Base-by-base conservation (phyloP, 1,140 invertebrate genomes). In the Nephotettix cincticeps region DNA sequence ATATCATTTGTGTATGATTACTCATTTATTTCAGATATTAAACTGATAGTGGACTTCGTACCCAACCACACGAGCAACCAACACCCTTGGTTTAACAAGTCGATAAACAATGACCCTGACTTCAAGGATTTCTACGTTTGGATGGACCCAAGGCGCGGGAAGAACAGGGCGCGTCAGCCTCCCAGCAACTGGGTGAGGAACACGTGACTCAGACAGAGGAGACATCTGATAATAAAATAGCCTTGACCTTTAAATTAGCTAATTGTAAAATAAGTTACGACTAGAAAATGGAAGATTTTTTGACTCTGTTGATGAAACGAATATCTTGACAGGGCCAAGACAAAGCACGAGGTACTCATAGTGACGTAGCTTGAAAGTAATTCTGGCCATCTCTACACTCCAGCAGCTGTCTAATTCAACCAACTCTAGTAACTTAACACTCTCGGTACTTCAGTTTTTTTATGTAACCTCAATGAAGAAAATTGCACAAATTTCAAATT, bases 41-140 rank as follows among this genome's bases (percentile, higher is more conserved):
- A 90, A 79, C 78, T 96, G 1, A 83, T 96, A 21, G 77, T 96
- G 78, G 94, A 96, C 78, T 89, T 94, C 76, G 89, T 95, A 19
- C 93, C 93, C 1, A 95, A 95, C 81, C 92, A 95, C 77, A 89
- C 91, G 0, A 92, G 91, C 73, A 86, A 92, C 76, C 78, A 90
- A 70, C 90, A 91, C 72, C 81, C 86, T 67, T 94, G 93, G 93
- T 73, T 66, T 76, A 69, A 81, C 17, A 84, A 86, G 58, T 93
- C 92, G 0, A 78, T 81, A 0, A 79, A 82, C 17, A 81, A 80
- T 51, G 82, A 84, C 28, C 80, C 84, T 9, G 83, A 84, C 3
- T 93, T 89, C 68, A 84, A 80, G 30, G 87, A 94, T 74, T 95
- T 88, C 81, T 95, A 93, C 75, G 80, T 93, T 32, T 95, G 93